Evolutionary conservation across 2,888 invertebrate species (phyloP).

Genomic region (Trachelus troglodyta): DNA sequence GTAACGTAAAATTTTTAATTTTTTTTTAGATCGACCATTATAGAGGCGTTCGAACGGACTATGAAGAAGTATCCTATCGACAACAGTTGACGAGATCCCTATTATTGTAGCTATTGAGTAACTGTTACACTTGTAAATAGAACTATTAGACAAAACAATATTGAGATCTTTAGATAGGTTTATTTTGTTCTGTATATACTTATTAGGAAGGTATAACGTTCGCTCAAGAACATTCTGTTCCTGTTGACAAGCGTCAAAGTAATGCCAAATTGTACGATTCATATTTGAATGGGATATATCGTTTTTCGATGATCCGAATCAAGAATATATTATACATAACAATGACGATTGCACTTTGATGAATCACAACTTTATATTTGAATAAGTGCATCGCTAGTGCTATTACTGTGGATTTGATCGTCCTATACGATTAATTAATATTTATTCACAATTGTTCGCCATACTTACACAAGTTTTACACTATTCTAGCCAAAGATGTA

Average conservation of each 20-base stretch:
- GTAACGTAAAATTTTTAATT: background rate
- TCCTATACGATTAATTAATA: background rate
- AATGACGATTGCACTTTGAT: background rate
- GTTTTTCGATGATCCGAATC: background rate
- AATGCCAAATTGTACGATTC: background rate
- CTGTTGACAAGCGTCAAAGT: background rate
- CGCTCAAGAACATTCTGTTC: background rate
- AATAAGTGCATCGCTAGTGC: background rate
- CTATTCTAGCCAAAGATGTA: slow-evolving; percentile 15
- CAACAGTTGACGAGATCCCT: slow-evolving; percentile 26
- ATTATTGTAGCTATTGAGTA: background rate
- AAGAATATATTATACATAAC: background rate
- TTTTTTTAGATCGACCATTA: slow-evolving; percentile 76
- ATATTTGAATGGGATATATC: background rate
- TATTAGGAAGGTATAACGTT: background rate
- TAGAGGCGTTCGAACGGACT: slow-evolving; percentile 80
- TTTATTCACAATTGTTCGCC: background rate
- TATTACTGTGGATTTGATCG: background rate
- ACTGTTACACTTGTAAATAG: background rate
- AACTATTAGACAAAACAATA: background rate
- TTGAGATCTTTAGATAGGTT: background rate
- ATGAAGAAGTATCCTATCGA: slow-evolving; percentile 66
- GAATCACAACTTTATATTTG: background rate
- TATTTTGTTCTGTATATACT: background rate
- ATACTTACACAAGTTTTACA: slow-evolving; percentile 18